Evolutionary conservation across 1,140 invertebrate genomes (phyloP).

Genomic region (Drosophila kepulauana): DNA sequence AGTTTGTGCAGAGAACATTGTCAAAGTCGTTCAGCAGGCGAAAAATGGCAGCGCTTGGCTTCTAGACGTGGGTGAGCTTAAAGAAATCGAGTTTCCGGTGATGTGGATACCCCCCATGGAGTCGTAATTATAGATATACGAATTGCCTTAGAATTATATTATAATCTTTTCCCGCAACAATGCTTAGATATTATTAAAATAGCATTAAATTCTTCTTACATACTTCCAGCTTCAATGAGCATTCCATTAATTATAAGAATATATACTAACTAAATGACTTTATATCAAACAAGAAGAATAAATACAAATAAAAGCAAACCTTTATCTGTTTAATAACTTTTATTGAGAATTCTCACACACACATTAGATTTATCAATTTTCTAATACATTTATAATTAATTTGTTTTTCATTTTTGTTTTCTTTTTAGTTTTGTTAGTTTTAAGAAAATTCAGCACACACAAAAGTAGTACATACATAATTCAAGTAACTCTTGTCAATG

Average conservation of each 20-base stretch:
- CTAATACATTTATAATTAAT: slow-evolving; percentile 54
- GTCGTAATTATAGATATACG: background rate
- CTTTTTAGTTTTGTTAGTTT: background rate
- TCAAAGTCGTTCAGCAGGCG: slow-evolving; percentile 59
- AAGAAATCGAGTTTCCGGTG: slow-evolving; percentile 48
- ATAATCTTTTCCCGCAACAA: too few relatives aligned
- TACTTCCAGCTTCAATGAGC: too few relatives aligned
- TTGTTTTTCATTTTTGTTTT: background rate
- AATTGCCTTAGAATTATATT: too few relatives aligned
- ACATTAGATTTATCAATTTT: slow-evolving; percentile 41
- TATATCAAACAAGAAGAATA: background rate
- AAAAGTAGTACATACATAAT: slow-evolving; percentile 51
- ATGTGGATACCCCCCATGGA: slow-evolving; percentile 53
- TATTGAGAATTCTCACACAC: slow-evolving; percentile 53
- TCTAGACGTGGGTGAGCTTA: slow-evolving; percentile 61
- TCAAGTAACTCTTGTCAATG: slow-evolving; percentile 12
- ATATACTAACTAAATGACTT: too few relatives aligned
- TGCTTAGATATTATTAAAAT: too few relatives aligned
- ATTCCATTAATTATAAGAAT: too few relatives aligned
- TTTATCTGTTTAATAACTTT: slow-evolving; percentile 40
- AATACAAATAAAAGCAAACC: background rate
- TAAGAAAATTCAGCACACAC: slow-evolving; percentile 54
- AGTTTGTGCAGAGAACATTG: slow-evolving; percentile 64
- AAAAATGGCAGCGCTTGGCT: slow-evolving; percentile 67
- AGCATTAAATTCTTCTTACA: too few relatives aligned